Base-by-base conservation (phyloP, 2,113 vertebrate species). In the Haplochromis burtoni region DNA sequence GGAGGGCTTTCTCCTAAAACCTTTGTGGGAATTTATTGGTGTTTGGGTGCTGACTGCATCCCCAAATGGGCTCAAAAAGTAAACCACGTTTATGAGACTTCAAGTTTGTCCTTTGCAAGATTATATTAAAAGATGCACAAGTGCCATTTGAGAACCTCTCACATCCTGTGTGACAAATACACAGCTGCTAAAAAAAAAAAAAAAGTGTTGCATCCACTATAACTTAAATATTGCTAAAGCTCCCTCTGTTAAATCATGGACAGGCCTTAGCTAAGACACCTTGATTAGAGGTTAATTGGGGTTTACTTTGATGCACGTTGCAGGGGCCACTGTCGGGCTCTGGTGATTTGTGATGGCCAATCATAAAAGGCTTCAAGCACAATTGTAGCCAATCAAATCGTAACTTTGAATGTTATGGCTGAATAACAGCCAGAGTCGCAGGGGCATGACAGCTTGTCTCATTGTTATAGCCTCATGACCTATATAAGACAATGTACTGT, bases 381-480 rank as follows among this genome's bases (percentile, higher is more conserved):
- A 19, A 26, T 59, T 86, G n/a, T 78, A 85, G 84, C 95, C 93
- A 95, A 94, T 92, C 81, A 85, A 73, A 87, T 68, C 10, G 4
- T 19, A 63, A 51, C 55, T 31, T 45, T 31, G 76, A 33, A 68
- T 33, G 57, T 86, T 80, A 78, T 17, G 76, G 89, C 31, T 73
- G 61, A 87, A 92, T 86, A 92, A 90, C 51, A 71, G 86, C 55
- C 85, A 88, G 80, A 87, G 79, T 86, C 45, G 76, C 82, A 87
- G 84, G 78, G 85, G 81, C 76, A 82, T 17, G 90, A 89, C 93
- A 94, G 93, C 93, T 86, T 88, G 91, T 90, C 84, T 93, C 87
- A 90, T 95, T 96, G 93, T 95, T 94, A 94, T 91, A 93, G 90
- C 80, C 92, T 85, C 82, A 57, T 96, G 96, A 96, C 95, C 95